Evolutionary conservation across 2,797 vertebrate species (phyloP).

Genomic region (Phrynocephalus forsythii): DNA sequence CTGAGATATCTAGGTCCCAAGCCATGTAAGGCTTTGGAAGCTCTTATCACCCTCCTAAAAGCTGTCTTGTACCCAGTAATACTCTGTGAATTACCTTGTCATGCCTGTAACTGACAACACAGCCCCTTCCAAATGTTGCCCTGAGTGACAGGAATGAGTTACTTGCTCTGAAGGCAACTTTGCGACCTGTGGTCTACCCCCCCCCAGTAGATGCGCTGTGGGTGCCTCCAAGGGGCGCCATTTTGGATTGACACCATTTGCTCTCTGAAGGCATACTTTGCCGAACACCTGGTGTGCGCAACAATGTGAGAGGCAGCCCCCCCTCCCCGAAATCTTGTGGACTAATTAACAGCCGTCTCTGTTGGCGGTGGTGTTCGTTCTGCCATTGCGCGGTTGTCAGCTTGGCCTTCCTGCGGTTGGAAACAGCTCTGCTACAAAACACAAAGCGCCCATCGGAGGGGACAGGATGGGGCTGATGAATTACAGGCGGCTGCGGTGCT

Average conservation of each 20-base stretch:
- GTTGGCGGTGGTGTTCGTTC: not conserved
- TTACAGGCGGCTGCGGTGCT: conserved; percentile 15
- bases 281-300: too few species aligned
- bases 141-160: not conserved
- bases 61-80: too few species aligned
- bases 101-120: too few species aligned
- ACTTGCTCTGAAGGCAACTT: not conserved
- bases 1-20: too few species aligned
- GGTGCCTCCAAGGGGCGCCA: not conserved
- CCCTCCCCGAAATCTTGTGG: not conserved
- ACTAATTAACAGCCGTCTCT: conserved; percentile 12
- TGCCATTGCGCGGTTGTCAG: not conserved
- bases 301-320: not conserved
- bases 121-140: too few species aligned
- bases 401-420: accelerated
- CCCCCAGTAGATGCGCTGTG: too few species aligned
- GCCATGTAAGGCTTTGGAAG: too few species aligned
- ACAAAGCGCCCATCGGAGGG: accelerated
- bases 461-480: not conserved
- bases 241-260: not conserved
- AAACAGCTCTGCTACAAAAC: accelerated
- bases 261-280: not conserved
- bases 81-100: too few species aligned
- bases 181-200: not conserved
- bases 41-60: too few species aligned